Evolutionary conservation across 2,797 vertebrate genomes (phyloP), one percentile per base, ranked within the genome.

Genomic region (Epinephelus malabaricus): DNA sequence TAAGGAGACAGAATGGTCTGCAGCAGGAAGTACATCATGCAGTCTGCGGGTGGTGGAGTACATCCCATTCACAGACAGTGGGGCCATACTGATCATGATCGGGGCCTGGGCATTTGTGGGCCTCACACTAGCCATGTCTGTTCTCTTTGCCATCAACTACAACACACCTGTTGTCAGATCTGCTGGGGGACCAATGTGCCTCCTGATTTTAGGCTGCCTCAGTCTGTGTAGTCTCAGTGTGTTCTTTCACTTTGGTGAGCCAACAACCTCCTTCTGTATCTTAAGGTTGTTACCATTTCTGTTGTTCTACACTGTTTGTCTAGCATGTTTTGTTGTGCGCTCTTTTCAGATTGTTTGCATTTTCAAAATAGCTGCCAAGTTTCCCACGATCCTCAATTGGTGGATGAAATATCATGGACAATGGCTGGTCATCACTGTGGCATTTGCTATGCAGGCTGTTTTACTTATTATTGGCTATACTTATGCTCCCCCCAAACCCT

Each of bases 301-400:
- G 6, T 27, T 96, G 47, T 91, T 96, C 75, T 94, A 95, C 81
- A 87, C 93, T 0, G 3, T 92, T 40, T 97, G 96, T 85, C 86
- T 97, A 0, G 95, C 95, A 1, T 97, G 96, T 58, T 89, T 97
- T 79, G 91, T 91, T 0, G 94, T 96, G 0, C 96, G 94, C 2
- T 94, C 95, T 19, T 96, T 97, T 89, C 97, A 97, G 82, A 93
- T 97, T 43, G 81, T 97, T 74, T 95, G 95, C 60, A 92, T 97
- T 85, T 97, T 97, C 86, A 97, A 97, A 93, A 95, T 96, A 73
- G 95, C 95, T 0, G 59, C 89, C 3, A 95, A 92, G 68, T 89
- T 92, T 9, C 96, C 95, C 0, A 89, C 61, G 0, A 69, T 95
- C 2, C 76, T 95, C 34, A 86, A 55, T 1, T 92, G 91, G 55